These are phyloP conservation scores for Athalia cordata DNA, from an alignment of 2,888 invertebrate genomes.

Conservation along the genomic window DNA sequence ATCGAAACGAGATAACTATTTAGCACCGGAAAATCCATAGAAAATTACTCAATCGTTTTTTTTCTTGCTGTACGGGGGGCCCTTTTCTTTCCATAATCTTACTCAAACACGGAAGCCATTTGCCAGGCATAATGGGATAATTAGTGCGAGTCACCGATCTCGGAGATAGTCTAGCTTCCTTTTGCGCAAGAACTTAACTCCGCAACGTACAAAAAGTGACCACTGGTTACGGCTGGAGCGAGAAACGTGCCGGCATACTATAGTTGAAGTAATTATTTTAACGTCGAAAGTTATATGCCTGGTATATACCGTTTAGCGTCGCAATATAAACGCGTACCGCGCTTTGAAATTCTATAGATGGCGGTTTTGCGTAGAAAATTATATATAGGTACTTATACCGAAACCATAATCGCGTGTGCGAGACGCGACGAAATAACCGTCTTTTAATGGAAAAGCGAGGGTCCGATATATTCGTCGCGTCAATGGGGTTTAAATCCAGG, in stretches of 20 bases:
- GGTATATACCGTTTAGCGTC: background rate
- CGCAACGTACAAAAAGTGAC: slow-evolving; percentile 23
- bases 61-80: background rate
- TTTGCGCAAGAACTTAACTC: slow-evolving; percentile 48
- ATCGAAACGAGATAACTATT: slow-evolving; percentile 1
- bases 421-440: slow-evolving; percentile 33
- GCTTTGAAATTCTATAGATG: background rate
- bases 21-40: background rate
- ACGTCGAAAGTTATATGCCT: slow-evolving; percentile 8
- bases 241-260: background rate
- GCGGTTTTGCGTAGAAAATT: background rate
- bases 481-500: slow-evolving; percentile 31
- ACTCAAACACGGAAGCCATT: slow-evolving; percentile 65
- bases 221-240: background rate
- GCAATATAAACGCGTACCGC: background rate
- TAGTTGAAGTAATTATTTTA: slow-evolving; percentile 17
- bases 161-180: slow-evolving; percentile 56
- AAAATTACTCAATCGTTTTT: slow-evolving; percentile 2
- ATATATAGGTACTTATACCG: background rate
- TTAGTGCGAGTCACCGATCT: slow-evolving; percentile 69
- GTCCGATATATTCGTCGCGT: slow-evolving; percentile 32
- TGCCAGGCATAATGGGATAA: slow-evolving; percentile 68
- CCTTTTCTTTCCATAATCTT: slow-evolving; percentile 24
- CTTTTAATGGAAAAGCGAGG: slow-evolving; percentile 31
- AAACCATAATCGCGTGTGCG: background rate